These are phyloP conservation scores for Macaria notata DNA, from an alignment of 2,888 invertebrate genomes.

Conservation along the genomic window DNA sequence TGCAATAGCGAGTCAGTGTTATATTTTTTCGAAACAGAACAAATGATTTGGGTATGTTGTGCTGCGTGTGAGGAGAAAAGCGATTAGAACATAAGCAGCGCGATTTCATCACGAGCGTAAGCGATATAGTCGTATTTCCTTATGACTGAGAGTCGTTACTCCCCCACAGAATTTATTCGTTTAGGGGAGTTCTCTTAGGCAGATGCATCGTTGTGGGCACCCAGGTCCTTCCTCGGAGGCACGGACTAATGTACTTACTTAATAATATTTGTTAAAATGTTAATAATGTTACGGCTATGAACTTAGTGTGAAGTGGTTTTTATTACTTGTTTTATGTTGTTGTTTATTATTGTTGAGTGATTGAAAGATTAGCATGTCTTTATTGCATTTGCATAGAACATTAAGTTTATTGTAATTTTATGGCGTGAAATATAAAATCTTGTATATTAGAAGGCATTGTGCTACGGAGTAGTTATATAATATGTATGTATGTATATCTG, in stretches of 20 bases:
- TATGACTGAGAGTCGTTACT: too few relatives aligned
- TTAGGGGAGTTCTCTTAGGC: too few relatives aligned
- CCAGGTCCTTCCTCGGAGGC: too few relatives aligned
- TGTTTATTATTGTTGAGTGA: slow-evolving; percentile 12
- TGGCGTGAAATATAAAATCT: not conserved
- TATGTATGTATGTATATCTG: too few relatives aligned
- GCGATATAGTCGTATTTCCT: too few relatives aligned
- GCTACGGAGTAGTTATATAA: too few relatives aligned
- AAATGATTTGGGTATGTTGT: slow-evolving; percentile 33
- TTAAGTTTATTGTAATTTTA: slow-evolving; percentile 13
- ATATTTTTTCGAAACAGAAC: slow-evolving; percentile 36
- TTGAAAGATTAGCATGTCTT: slow-evolving; percentile 13
- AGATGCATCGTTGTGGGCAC: too few relatives aligned
- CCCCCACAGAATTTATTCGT: too few relatives aligned
- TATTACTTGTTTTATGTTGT: slow-evolving; percentile 13
- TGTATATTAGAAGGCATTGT: too few relatives aligned
- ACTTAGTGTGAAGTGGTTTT: slow-evolving; percentile 16
- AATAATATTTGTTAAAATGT: too few relatives aligned
- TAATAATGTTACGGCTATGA: slow-evolving; percentile 13
- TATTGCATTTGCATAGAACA: slow-evolving; percentile 11
- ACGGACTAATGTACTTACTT: too few relatives aligned
- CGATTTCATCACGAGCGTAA: slow-evolving; percentile 30
- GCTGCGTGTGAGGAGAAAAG: slow-evolving; percentile 38
- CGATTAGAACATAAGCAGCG: slow-evolving; percentile 40
- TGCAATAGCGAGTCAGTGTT: slow-evolving; percentile 29